These are phyloP conservation scores for Tachypleus tridentatus DNA, from an alignment of 1,140 invertebrate species.

Conservation along the genomic window DNA sequence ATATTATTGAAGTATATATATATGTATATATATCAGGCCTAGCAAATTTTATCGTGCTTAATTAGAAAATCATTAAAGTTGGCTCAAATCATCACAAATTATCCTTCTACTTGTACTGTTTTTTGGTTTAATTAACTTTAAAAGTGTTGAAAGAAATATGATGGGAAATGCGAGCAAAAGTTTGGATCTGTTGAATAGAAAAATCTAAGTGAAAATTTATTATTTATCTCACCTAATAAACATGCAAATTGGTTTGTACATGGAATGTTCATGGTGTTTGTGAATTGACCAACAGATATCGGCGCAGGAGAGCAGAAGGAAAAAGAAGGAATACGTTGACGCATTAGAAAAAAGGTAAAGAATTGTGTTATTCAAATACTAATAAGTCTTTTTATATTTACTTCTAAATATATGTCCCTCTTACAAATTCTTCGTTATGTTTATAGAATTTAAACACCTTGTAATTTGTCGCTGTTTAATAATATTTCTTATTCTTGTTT, in stretches of 20 bases:
- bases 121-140: neutral
- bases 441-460: too few relatives aligned
- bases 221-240: neutral
- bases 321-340: slow-evolving; percentile 98
- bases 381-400: neutral
- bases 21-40: too few relatives aligned
- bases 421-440: too few relatives aligned
- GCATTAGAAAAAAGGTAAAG: slow-evolving; percentile 61
- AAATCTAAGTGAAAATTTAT: neutral
- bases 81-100: too few relatives aligned
- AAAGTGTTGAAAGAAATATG: neutral
- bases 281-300: slow-evolving; percentile 57
- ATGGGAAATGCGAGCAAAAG: neutral
- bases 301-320: slow-evolving; percentile 89
- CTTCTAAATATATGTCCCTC: neutral
- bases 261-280: neutral
- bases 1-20: too few relatives aligned
- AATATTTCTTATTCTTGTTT: neutral
- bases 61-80: too few relatives aligned
- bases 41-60: too few relatives aligned
- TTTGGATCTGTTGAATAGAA: neutral
- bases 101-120: too few relatives aligned
- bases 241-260: neutral
- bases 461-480: too few relatives aligned
- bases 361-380: neutral